Evolutionary conservation across 2,888 invertebrate genomes (phyloP).

Genomic region (Nomada fabriciana): DNA sequence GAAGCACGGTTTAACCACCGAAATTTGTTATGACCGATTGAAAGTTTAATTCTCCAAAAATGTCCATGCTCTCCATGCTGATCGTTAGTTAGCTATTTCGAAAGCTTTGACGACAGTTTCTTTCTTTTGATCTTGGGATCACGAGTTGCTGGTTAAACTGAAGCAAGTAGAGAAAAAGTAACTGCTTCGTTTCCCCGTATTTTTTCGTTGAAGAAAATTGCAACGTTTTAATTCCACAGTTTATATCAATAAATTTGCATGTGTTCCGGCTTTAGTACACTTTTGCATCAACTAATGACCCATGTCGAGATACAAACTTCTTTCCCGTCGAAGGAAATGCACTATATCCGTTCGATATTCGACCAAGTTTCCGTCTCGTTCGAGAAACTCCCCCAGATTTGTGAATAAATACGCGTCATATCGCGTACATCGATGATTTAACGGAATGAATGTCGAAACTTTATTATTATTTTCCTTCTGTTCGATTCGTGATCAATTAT

Average conservation of each 20-base stretch:
- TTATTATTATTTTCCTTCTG: neutral
- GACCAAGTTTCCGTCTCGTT: neutral
- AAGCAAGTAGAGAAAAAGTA: neutral
- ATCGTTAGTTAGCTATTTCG: neutral
- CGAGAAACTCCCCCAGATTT: neutral
- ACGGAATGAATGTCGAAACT: constrained; percentile 22
- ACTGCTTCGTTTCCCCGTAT: neutral
- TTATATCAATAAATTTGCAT: neutral
- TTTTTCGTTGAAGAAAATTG: neutral
- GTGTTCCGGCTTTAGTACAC: neutral
- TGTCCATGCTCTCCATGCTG: neutral
- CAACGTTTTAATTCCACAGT: neutral
- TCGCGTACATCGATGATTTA: constrained; percentile 18
- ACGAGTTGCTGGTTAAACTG: neutral
- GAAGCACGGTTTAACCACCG: neutral
- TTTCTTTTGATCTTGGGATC: neutral
- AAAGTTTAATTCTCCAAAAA: neutral
- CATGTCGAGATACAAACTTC: neutral
- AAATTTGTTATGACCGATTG: neutral
- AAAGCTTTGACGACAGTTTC: neutral
- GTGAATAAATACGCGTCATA: neutral
- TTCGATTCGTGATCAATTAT: neutral
- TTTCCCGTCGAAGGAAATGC: neutral
- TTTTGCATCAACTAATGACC: neutral
- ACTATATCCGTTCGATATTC: neutral